These are phyloP conservation scores for Pollachius pollachius DNA, from an alignment of 2,113 vertebrate species.

Conservation along the genomic window DNA sequence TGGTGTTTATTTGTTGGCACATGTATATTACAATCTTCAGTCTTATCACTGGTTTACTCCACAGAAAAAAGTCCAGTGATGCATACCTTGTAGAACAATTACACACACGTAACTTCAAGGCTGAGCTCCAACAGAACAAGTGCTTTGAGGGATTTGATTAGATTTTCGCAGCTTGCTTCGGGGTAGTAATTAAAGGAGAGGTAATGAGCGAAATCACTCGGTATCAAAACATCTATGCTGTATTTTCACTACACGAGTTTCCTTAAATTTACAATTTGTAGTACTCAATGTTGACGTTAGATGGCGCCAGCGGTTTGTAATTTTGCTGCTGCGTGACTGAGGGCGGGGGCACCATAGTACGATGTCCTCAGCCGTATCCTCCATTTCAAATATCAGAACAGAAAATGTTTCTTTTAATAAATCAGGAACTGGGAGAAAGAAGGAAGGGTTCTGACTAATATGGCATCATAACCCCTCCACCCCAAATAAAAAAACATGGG, in stretches of 20 bases:
- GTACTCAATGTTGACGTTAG: conserved; percentile 43
- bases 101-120: conserved; percentile 46
- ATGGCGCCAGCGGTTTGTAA: conserved; percentile 28
- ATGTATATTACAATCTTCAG: conserved; percentile 82
- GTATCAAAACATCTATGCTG: too few species aligned
- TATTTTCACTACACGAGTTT: too few species aligned
- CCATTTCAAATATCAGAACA: background rate
- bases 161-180: background rate
- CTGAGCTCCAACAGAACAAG: conserved; percentile 47
- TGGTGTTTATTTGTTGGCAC: conserved; percentile 85
- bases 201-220: background rate
- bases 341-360: too few species aligned
- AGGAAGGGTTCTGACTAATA: too few species aligned
- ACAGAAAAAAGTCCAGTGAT: conserved; percentile 67
- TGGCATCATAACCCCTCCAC: too few species aligned
- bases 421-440: too few species aligned
- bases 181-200: background rate
- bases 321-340: background rate
- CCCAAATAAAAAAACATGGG: too few species aligned
- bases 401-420: too few species aligned
- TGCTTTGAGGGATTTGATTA: conserved; percentile 16
- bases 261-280: conserved; percentile 20
- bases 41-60: conserved; percentile 75
- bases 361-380: background rate
- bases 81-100: conserved; percentile 46